phyloP scores from a whole-genome alignment of 2,113 vertebrate species.

The Tympanuchus pallidicinctus region DNA sequence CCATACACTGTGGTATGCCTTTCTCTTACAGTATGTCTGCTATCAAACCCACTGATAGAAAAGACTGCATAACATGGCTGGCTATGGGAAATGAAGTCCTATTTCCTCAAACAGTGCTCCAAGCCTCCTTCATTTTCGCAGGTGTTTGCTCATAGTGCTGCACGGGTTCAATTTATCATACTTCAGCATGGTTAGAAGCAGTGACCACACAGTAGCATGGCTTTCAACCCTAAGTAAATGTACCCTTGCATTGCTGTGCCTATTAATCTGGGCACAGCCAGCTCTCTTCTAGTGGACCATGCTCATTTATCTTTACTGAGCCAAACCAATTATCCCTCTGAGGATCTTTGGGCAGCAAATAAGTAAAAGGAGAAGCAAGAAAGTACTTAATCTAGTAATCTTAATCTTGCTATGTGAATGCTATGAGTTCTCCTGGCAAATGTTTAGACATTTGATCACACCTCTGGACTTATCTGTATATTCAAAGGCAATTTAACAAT shows the following conservation, averaged over 20 bases:
- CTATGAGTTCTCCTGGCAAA: background rate
- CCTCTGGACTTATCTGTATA: constrained; percentile 3
- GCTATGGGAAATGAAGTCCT: background rate
- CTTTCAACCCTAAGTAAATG: background rate
- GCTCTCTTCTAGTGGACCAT: background rate
- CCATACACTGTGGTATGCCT: constrained; percentile 24
- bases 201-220: background rate
- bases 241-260: background rate
- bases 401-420: background rate
- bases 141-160: background rate
- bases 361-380: background rate
- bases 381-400: background rate
- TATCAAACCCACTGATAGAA: background rate
- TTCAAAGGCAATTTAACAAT: constrained; percentile 32
- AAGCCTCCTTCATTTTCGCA: background rate
- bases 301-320: background rate
- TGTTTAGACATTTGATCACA: background rate
- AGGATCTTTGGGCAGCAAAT: constrained; percentile 6
- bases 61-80: background rate
- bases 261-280: background rate
- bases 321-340: background rate
- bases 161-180: background rate
- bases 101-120: background rate
- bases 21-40: background rate
- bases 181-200: background rate